Base-by-base conservation (phyloP, 2,113 vertebrate genomes). In the Cinclus cinclus region DNA sequence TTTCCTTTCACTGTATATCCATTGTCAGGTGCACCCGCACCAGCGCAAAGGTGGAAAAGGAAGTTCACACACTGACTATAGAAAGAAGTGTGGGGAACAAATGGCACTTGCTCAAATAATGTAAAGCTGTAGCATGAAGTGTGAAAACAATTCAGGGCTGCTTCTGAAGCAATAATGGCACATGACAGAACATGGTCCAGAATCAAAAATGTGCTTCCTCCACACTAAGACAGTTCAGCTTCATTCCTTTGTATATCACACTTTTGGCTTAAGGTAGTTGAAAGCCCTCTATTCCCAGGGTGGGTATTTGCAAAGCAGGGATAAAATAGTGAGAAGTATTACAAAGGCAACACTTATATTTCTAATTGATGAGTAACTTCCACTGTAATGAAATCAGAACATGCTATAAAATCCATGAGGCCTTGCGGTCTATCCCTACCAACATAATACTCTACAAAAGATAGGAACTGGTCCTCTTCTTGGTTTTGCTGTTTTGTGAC, bases 331-430 rank as follows among this genome's bases (percentile, higher is more conserved):
- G 30, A 87, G 55, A 85, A 53, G 25, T 39, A 33, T 53, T 62
- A 74, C 5, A 69, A 73, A 89, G 65, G 47, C 27, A 80, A 44
- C 15, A 46, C 10, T 78, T 84, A 21, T 0, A 2, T 53, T 96
- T 96, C 90, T 95, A 87, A 90, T 30, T 95, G 97, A 95, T 94
- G 78, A 96, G 93, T 89, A 94, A 95, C 91, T 93, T 94, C 92
- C 65, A 89, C 75, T 92, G 94, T 88, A 77, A 96, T 87, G 92
- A 96, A 90, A 91, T 94, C 93, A 95, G 96, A 97, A 96, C 92
- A 30, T 93, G 92, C 86, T 82, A 41, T 89, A 95, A 97, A 94
- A 95, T 95, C 93, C 50, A 4, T 20, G 46, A 87, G 60, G 50
- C 50, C 37, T 24, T 35, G 44, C 46, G 33, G 30, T 58, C 15